Percentiles rank a stretch among this genome's conserved stretches.
These are phyloP conservation scores for Pseudorhiza aurosa DNA, from an alignment of 30 jellyfish, hydroid and myxozoan species.

Conservation along the genomic window DNA sequence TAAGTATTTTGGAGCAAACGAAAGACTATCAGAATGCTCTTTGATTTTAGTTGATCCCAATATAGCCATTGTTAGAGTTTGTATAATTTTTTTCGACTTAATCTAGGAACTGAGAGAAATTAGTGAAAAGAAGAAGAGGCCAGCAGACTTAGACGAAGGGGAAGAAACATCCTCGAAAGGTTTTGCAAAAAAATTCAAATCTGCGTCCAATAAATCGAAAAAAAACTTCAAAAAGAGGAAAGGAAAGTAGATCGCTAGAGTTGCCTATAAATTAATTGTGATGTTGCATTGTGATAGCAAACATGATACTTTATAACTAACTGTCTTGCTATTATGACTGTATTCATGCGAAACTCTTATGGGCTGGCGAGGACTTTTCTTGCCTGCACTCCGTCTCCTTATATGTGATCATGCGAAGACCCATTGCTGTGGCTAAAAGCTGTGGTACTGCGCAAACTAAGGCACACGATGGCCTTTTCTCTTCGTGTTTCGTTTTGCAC, in stretches of 20 bases:
- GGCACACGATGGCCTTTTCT: no score
- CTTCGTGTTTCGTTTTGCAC: no score
- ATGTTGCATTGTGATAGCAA: no score
- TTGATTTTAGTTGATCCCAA: neutral
- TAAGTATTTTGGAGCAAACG: no score
- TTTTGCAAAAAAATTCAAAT: neutral
- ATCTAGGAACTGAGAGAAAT: slow-evolving; percentile 31
- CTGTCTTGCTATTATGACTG: no score
- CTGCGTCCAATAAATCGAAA: neutral
- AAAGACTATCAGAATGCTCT: neutral
- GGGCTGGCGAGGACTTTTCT: no score
- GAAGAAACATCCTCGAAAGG: neutral
- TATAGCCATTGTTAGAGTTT: neutral
- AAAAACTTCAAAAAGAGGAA: neutral
- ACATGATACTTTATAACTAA: no score
- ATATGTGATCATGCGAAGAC: no score
- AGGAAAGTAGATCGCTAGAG: neutral
- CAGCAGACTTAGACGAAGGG: neutral
- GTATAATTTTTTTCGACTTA: neutral
- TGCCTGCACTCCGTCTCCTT: no score
- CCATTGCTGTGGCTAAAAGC: no score
- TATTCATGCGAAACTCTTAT: no score
- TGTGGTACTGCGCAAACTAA: no score
- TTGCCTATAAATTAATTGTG: neutral
- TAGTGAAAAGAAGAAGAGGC: slow-evolving; percentile 10